These are phyloP conservation scores for Gymnobelideus leadbeateri DNA, from an alignment of 2,113 vertebrate genomes.

Conservation along the genomic window DNA sequence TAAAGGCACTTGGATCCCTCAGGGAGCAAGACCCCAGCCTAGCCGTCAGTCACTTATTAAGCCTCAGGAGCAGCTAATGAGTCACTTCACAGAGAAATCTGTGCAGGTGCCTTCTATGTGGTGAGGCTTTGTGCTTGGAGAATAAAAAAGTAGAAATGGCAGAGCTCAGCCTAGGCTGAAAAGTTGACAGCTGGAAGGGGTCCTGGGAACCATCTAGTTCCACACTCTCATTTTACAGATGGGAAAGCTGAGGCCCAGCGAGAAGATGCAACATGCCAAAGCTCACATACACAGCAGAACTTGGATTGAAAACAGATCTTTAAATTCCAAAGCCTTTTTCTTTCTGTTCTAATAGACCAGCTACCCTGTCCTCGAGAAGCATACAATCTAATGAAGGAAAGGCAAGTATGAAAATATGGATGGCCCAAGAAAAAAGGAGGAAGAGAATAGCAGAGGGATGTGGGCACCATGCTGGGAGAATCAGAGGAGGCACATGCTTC, in stretches of 20 bases:
- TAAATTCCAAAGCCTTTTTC: accelerated
- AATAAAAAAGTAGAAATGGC: not conserved
- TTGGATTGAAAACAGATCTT: not conserved
- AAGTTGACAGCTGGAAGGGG: not conserved
- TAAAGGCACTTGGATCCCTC: conserved; percentile 55
- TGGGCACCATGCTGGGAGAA: not conserved
- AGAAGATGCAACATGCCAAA: not conserved
- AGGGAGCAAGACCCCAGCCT: not conserved
- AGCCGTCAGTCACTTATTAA: not conserved
- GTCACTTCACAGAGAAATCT: not conserved
- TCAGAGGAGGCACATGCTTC: not conserved
- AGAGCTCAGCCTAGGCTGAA: not conserved
- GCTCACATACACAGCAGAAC: not conserved
- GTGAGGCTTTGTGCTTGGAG: not conserved
- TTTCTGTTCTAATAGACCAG: not conserved
- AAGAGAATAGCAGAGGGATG: not conserved
- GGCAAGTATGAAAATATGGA: not conserved
- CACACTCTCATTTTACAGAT: not conserved
- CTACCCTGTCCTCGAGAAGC: accelerated
- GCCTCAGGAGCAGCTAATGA: not conserved
- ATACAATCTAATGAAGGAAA: not conserved
- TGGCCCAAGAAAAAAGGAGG: not conserved
- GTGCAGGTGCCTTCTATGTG: not conserved
- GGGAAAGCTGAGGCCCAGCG: not conserved
- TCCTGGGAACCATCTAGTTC: not conserved